These are phyloP conservation scores for Peribatodes rhomboidaria DNA, from an alignment of 2,888 invertebrate species.

Conservation along the genomic window DNA sequence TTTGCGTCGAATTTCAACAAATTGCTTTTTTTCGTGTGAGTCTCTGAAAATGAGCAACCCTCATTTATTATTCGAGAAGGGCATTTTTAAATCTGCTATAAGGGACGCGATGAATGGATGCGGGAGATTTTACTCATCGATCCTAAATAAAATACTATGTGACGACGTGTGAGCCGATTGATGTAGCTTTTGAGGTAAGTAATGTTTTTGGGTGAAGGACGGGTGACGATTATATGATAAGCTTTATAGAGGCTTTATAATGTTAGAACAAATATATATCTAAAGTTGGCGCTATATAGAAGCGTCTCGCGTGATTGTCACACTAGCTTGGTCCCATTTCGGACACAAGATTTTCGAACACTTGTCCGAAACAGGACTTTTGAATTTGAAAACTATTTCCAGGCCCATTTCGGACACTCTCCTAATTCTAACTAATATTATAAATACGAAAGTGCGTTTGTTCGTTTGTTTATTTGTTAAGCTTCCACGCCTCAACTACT, in stretches of 20 bases:
- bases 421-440: too few relatives aligned
- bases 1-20: conserved; percentile 38
- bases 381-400: too few relatives aligned
- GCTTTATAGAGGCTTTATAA: not conserved
- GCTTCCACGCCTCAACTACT: too few relatives aligned
- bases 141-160: conserved; percentile 31
- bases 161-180: conserved; percentile 27
- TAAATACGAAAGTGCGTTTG: too few relatives aligned
- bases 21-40: conserved; percentile 42
- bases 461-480: too few relatives aligned
- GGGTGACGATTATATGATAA: conserved; percentile 2
- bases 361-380: too few relatives aligned
- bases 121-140: conserved; percentile 31
- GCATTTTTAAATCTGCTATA: conserved; percentile 43
- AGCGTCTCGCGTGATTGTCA: too few relatives aligned
- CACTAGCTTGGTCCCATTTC: too few relatives aligned
- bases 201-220: conserved; percentile 14
- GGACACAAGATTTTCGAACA: too few relatives aligned
- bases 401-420: too few relatives aligned
- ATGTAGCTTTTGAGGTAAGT: conserved; percentile 25
- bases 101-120: conserved; percentile 35
- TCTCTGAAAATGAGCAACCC: conserved; percentile 42
- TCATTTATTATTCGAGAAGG: conserved; percentile 46
- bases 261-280: not conserved
- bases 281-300: too few relatives aligned